Conservation (phyloP, 2,888 invertebrate genomes). For the Branchinecta sandiegonensis region DNA sequence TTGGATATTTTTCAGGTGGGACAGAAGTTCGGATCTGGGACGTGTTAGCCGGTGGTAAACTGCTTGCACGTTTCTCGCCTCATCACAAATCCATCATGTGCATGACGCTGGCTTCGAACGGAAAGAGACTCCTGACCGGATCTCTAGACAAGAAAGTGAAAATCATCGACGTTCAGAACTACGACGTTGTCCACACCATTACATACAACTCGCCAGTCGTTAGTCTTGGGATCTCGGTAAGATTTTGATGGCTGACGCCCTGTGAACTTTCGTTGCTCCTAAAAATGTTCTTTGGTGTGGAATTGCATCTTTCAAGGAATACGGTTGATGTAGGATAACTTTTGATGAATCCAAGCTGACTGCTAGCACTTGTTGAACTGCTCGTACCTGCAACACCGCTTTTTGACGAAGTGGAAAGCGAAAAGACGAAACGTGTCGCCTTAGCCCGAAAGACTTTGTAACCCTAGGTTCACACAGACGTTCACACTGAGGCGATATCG, state of each 20-base stretch:
- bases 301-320: no score
- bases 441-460: no score
- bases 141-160: constrained; percentile 87
- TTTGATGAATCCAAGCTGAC: no score
- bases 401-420: no score
- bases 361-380: no score
- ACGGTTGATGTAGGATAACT: no score
- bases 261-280: neutral
- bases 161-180: constrained; percentile 72
- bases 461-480: no score
- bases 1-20: constrained; percentile 43
- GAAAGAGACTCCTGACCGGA: constrained; percentile 67
- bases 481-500: no score
- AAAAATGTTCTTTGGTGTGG: no score
- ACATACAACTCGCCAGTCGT: constrained; percentile 81
- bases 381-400: no score
- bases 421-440: no score
- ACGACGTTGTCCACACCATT: constrained; percentile 71
- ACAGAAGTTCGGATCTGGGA: constrained; percentile 89
- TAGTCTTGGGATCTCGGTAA: constrained; percentile 46
- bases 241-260: neutral
- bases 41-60: constrained; percentile 66
- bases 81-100: constrained; percentile 94
- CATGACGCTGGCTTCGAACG: constrained; percentile 61
- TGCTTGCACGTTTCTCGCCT: constrained; percentile 66